These are phyloP conservation scores for Dastarcus helophoroides DNA, from an alignment of 2,888 invertebrate genomes.

Conservation along the genomic window DNA sequence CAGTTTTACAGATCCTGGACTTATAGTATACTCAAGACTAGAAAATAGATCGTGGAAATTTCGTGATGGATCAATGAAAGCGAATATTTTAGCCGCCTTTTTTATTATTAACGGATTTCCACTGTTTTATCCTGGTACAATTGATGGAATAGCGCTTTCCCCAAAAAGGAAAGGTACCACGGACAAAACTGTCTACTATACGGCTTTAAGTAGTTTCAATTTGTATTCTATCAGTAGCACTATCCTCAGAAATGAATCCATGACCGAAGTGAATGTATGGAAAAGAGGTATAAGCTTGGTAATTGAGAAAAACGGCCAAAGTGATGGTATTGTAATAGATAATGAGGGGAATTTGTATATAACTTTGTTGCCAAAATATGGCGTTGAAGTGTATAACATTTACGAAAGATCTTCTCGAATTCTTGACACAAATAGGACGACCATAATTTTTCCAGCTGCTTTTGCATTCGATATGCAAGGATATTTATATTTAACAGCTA, in stretches of 20 bases:
- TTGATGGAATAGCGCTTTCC: slow-evolving; percentile 62
- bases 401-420: slow-evolving; percentile 39
- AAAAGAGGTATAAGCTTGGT: slow-evolving; percentile 18
- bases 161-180: slow-evolving; percentile 30
- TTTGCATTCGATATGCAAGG: slow-evolving; percentile 47
- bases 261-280: slow-evolving; percentile 27
- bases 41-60: slow-evolving; percentile 59
- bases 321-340: slow-evolving; percentile 61
- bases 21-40: slow-evolving; percentile 54
- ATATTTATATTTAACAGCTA: slow-evolving; percentile 9
- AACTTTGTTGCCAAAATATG: slow-evolving; percentile 54
- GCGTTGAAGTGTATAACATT: slow-evolving; percentile 59
- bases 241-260: slow-evolving; percentile 44
- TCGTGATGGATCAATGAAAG: slow-evolving; percentile 54
- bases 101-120: slow-evolving; percentile 50
- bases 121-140: slow-evolving; percentile 44
- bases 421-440: slow-evolving; percentile 46
- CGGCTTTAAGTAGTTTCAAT: slow-evolving; percentile 24
- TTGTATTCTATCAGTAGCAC: slow-evolving; percentile 52
- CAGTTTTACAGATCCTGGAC: slow-evolving; percentile 53
- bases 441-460: slow-evolving; percentile 59
- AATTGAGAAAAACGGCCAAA: slow-evolving; percentile 50
- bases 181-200: slow-evolving; percentile 24
- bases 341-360: slow-evolving; percentile 53
- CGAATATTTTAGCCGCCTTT: slow-evolving; percentile 44